phyloP scores from a whole-genome alignment of 2,888 invertebrate genomes.

The Epistrophella euchroma region DNA sequence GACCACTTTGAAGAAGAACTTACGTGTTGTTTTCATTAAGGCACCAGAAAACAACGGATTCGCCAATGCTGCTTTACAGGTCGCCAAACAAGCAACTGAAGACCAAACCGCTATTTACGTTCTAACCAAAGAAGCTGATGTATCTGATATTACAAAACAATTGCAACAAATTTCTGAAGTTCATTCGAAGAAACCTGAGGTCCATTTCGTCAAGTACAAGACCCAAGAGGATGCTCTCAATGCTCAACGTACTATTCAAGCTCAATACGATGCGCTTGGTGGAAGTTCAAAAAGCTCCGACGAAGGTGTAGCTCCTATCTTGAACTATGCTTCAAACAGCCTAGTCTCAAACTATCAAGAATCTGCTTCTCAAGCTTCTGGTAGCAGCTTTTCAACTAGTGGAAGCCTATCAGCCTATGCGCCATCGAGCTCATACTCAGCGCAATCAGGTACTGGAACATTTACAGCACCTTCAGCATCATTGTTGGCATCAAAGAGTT shows the following conservation, averaged over 20 bases:
- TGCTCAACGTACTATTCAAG: conserved; percentile 81
- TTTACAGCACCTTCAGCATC: not conserved
- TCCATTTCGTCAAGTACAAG: conserved; percentile 82
- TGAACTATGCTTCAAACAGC: conserved; percentile 51
- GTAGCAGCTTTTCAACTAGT: conserved; percentile 5
- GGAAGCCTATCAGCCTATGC: not conserved
- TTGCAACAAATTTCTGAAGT: conserved; percentile 79
- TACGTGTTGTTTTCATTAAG: conserved; percentile 82
- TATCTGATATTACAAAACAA: conserved; percentile 79
- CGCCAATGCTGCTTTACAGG: conserved; percentile 79
- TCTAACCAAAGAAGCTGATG: conserved; percentile 80
- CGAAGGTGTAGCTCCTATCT: conserved; percentile 80
- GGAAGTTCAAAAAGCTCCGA: conserved; percentile 79
- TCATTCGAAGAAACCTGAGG: conserved; percentile 80
- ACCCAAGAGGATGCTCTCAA: conserved; percentile 81
- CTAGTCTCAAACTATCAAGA: conserved; percentile 11
- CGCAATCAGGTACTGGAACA: conserved; percentile 14
- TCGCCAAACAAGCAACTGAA: conserved; percentile 80
- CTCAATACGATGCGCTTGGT: conserved; percentile 79
- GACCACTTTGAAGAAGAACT: conserved; percentile 79
- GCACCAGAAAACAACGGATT: conserved; percentile 81
- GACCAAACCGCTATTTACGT: conserved; percentile 79
- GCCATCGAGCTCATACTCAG: conserved; percentile 3
- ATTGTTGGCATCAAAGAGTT: conserved; percentile 18
- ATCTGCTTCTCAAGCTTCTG: not conserved